Evolutionary conservation across 2,113 vertebrate species (phyloP), one percentile per base, ranked within the genome.

Genomic region (Muntiacus muntjak): DNA sequence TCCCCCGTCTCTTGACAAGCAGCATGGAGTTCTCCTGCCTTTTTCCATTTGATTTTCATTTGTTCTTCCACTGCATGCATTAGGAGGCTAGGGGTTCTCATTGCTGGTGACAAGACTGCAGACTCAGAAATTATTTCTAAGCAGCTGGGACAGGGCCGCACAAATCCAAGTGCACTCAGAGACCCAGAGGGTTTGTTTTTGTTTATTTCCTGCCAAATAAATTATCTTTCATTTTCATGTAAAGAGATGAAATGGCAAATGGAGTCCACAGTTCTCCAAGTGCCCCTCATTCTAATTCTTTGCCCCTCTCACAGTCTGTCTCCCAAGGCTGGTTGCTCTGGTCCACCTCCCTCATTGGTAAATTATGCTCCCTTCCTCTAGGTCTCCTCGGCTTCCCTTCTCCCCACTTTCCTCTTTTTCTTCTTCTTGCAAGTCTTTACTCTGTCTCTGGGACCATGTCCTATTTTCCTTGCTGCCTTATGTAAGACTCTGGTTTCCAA

Each of bases 11-110:
- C 93, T 81, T 92, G 95, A 76, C 89, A 71, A 58, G 36, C 83
- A 85, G 86, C 58, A 30, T 87, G 79, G 78, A 91, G 89, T 85
- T 95, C 93, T 91, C 87, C 64, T 97, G 96, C 86, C 97, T 97
- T 95, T 97, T 81, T 91, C 74, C 83, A 82, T 97, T 97, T 94
- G 95, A 87, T 97, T 95, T 93, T 98, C 95, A 93, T 97, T 95
- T 95, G 86, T 97, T 87, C 94, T 91, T 23, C 87, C 64, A 89
- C 83, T 25, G 28, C 33, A 19, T 21, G 79, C 85, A 45, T 94
- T 83, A 60, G 1, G n/a, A 67, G 94, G 36, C n/a, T 12, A 60
- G 87, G 96, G 58, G 52, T 76, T 94, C 62, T 6, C 28, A 84
- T 94, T 58, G 93, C 94, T 96, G 40, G 76, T 96, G 98, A 97